A percentile compares a stretch with the other conserved stretches of the same genome.
phyloP scores from a whole-genome alignment of 2,888 invertebrate genomes.

The Scaptomyza reducta region DNA sequence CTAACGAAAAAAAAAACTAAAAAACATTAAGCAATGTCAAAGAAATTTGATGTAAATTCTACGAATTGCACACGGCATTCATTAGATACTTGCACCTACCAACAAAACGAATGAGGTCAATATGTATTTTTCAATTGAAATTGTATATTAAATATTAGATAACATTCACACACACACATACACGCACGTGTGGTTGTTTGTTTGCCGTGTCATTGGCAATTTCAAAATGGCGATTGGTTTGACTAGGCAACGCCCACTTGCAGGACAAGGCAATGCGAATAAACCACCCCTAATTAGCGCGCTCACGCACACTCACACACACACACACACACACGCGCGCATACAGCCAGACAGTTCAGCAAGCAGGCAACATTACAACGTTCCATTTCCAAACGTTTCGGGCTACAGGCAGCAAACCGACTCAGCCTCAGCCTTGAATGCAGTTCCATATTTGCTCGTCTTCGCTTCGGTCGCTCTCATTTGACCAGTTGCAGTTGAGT shows the following conservation, averaged over 20 bases:
- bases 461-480: constrained; percentile 38
- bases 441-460: constrained; percentile 48
- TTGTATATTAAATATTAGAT: constrained; percentile 40
- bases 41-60: constrained; percentile 72
- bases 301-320: constrained; percentile 27
- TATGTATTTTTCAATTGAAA: constrained; percentile 42
- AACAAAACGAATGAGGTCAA: constrained; percentile 60
- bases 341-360: background rate
- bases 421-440: constrained; percentile 48
- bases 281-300: constrained; percentile 71
- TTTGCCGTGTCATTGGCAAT: constrained; percentile 33
- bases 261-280: constrained; percentile 61
- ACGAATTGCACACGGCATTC: constrained; percentile 64
- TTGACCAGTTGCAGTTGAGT: constrained; percentile 68
- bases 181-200: background rate
- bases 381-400: constrained; percentile 50
- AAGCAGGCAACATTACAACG: constrained; percentile 15
- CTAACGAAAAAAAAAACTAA: constrained; percentile 25
- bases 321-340: background rate
- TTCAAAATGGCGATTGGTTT: constrained; percentile 75
- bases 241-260: constrained; percentile 54
- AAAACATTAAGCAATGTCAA: constrained; percentile 61
- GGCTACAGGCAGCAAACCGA: constrained; percentile 17
- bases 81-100: constrained; percentile 50
- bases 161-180: constrained; percentile 9